These are phyloP conservation scores for Eurystomus glaucurus DNA, from an alignment of 2,797 vertebrate species.

Conservation along the genomic window DNA sequence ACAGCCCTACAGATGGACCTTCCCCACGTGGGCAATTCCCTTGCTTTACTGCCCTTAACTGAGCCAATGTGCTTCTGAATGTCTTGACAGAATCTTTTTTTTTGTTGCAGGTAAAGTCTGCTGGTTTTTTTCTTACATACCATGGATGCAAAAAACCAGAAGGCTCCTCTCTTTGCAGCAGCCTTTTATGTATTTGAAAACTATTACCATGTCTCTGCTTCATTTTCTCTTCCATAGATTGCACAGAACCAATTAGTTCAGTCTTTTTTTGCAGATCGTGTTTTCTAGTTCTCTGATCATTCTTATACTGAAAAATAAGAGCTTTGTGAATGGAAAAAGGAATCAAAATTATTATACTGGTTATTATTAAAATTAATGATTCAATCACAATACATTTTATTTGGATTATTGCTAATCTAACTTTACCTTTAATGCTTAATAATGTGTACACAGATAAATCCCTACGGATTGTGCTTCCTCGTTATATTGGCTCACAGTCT, in stretches of 20 bases:
- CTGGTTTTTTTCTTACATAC: neutral
- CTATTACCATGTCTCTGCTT: neutral
- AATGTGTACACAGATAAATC: neutral
- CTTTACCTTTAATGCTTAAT: conserved; percentile 44
- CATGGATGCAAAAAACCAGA: neutral
- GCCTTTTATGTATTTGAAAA: conserved; percentile 44
- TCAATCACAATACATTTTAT: conserved; percentile 38
- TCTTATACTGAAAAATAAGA: conserved; percentile 38
- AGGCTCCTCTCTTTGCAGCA: neutral
- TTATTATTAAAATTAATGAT: conserved; percentile 59
- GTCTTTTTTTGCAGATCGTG: neutral
- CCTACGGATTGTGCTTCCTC: neutral
- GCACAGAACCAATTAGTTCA: conserved; percentile 55
- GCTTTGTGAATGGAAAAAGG: conserved; percentile 6
- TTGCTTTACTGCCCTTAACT: neutral
- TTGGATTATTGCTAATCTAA: conserved; percentile 27
- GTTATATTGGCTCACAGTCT: neutral
- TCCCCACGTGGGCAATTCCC: neutral
- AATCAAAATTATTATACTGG: neutral
- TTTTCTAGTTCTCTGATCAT: conserved; percentile 61
- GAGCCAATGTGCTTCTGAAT: neutral
- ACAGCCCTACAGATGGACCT: neutral
- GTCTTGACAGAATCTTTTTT: neutral
- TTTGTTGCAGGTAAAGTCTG: neutral
- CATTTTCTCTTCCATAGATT: conserved; percentile 35